Evolutionary conservation across 2,797 vertebrate genomes (phyloP), one percentile per base, ranked within the genome.

Genomic region (Mus caroli): DNA sequence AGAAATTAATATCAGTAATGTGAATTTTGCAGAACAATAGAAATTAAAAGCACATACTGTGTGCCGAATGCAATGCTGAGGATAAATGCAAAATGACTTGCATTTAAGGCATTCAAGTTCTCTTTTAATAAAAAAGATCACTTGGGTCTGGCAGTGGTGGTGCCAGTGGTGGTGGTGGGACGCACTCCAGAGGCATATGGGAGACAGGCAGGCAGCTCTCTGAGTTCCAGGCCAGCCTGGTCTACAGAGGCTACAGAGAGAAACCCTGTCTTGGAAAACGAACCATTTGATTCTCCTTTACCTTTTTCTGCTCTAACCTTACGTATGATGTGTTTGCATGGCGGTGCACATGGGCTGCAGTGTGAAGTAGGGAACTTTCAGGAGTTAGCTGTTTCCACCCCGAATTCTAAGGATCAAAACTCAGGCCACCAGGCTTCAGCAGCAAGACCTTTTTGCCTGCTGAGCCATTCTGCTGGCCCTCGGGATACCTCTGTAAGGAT

Each of bases 71-170:
- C 17, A 80, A 86, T n/a, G 69, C 15, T 86, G 12, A 95, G 60
- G 87, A 83, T 19, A 90, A 69, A 88, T 13, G 67, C 37, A 46
- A 86, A 34, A 54, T 85, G 24, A 37, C 60, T 92, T 82, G 93
- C 56, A 88, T 92, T 89, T 91, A 79, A 94, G 79, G 90, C 52
- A 95, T 92, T 91, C 58, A 77, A 52, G 11, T 88, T 88, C 46
- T 83, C 46, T 86, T 54, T 52, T 13, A 80, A 37, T 37, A 76
- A 28, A 46, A 46, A 76, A 26, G 22, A 24, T 76, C 40, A 76
- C 43, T 43, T 43, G 73, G 37, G 40, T 46, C n/a, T 37, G 69
- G n/a, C n/a, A 37, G 67, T n/a, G 34, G 17, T 2, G 20, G 56
- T 37, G 69, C 17, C n/a, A 37, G 67, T n/a, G 34, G 17, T 2